Evolutionary conservation across 2,888 invertebrate genomes (phyloP), one percentile per base, ranked within the genome.

Genomic region (Athrips mouffetella): DNA sequence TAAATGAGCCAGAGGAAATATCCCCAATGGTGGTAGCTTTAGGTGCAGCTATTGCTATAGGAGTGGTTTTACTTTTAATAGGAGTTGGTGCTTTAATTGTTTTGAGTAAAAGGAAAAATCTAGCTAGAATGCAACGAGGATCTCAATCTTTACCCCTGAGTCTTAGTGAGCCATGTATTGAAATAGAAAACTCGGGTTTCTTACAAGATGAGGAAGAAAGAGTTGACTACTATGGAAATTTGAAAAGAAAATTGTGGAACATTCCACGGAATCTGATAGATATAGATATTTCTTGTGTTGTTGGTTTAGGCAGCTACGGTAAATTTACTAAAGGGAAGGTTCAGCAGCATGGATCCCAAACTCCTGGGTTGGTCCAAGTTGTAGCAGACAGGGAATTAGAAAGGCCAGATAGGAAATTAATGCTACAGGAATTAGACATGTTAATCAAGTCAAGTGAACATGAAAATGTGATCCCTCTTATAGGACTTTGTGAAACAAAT

Each of bases 161-260:
- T 65, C 78, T 95, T 21, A 95, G 94, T 67, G 94, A 94, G 50
- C 94, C 95, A 0, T 92, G 94, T 65, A 90, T 94, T 53, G 95
- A 95, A 80, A 91, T 94, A 71, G 95, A 95, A 73, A 95, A 95
- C 69, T 91, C 93, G 60, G 94, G 93, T 0, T 95, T 94, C 60
- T 88, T 94, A 15, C 91, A 92, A 15, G 95, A 94, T 62, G 93
- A 93, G 54, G 90, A 92, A 30, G 90, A 91, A 55, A 87, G 91
- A 58, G 84, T 90, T 0, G 93, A 94, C 65, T 91, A 94, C 64
- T 95, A 94, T 65, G 91, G 92, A 45, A 92, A 92, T 56, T 84
- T 96, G 39, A 94, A 94, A 69, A 91, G 93, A 59, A 93, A 92
- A 69, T 86, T 96, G 0, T 93, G 94, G 91, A 91, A 91, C 52